These are phyloP conservation scores for Sesamia nonagrioides DNA, from an alignment of 1,140 invertebrate genomes.

Conservation along the genomic window DNA sequence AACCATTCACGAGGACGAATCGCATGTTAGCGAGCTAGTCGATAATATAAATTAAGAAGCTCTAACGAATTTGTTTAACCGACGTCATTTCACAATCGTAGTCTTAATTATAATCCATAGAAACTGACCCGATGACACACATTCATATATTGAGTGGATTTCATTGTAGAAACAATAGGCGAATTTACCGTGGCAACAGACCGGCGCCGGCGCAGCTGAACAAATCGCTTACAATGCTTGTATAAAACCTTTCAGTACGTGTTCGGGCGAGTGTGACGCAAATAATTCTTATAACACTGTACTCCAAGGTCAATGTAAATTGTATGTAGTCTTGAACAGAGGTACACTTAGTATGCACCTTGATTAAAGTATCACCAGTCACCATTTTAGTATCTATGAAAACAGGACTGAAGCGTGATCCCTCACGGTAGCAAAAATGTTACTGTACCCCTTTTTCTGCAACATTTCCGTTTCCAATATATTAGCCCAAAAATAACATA, in stretches of 20 bases:
- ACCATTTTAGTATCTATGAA: too few species aligned
- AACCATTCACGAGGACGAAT: too few species aligned
- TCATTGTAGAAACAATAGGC: constrained; percentile 42
- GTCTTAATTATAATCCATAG: constrained; percentile 40
- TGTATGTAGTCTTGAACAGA: not conserved
- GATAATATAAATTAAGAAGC: not conserved
- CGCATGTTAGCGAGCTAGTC: not conserved
- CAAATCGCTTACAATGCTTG: constrained; percentile 41
- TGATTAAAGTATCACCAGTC: too few species aligned
- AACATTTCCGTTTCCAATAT: too few species aligned
- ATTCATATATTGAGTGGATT: constrained; percentile 35
- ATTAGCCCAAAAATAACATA: too few species aligned
- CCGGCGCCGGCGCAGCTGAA: constrained; percentile 25
- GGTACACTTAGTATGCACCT: too few species aligned
- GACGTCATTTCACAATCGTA: constrained; percentile 42
- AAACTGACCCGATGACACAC: constrained; percentile 44
- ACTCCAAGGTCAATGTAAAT: constrained; percentile 1
- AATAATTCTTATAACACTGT: constrained; percentile 33
- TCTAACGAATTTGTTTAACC: not conserved
- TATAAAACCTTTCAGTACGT: constrained; percentile 43
- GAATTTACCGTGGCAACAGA: constrained; percentile 28
- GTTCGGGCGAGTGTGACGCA: constrained; percentile 25
- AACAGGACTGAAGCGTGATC: too few species aligned
- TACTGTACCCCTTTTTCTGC: too few species aligned
- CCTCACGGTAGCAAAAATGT: too few species aligned